A percentile compares a stretch with the other conserved stretches of the same genome.
These are phyloP conservation scores for Ditylenchus dipsaci DNA, from an alignment of 1,140 invertebrate species.

Conservation along the genomic window DNA sequence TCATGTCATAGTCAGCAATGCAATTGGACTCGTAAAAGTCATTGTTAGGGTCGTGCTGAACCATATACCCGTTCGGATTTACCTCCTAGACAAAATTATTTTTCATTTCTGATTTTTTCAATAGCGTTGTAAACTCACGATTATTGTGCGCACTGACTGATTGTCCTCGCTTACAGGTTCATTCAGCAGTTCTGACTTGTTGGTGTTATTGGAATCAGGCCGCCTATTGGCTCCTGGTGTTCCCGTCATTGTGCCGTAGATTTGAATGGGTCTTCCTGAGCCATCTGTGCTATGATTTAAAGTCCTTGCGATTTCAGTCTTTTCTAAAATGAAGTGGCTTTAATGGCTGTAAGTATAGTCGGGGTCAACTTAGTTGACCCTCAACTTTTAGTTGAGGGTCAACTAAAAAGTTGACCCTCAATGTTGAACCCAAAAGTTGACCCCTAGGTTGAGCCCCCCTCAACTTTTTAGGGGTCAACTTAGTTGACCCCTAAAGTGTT, in stretches of 20 bases:
- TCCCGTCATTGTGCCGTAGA: slow-evolving; percentile 49
- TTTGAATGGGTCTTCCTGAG: slow-evolving; percentile 44
- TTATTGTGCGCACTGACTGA: slow-evolving; percentile 53
- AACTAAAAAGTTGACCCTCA: no score
- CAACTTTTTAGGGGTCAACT: no score
- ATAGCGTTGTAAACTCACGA: slow-evolving; percentile 32
- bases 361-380: no score
- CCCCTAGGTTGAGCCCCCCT: no score
- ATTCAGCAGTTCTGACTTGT: slow-evolving; percentile 39
- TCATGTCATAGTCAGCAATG: slow-evolving; percentile 9
- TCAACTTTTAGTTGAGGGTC: no score
- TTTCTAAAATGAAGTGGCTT: slow-evolving; percentile 32
- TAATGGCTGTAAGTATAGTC: background rate
- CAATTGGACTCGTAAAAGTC: slow-evolving; percentile 6
- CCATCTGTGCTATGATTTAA: slow-evolving; percentile 21
- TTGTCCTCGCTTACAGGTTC: slow-evolving; percentile 47
- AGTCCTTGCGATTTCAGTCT: slow-evolving; percentile 40
- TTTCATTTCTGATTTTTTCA: background rate
- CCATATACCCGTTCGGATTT: slow-evolving; percentile 15
- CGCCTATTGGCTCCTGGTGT: slow-evolving; percentile 32
- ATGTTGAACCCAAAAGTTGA: no score
- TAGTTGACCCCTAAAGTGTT: background rate
- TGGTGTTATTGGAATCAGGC: slow-evolving; percentile 32
- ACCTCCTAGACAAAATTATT: slow-evolving; percentile 2
- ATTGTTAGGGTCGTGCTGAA: background rate